Conservation (phyloP, 2,797 vertebrate genomes). For the Oreochromis mossambicus region DNA sequence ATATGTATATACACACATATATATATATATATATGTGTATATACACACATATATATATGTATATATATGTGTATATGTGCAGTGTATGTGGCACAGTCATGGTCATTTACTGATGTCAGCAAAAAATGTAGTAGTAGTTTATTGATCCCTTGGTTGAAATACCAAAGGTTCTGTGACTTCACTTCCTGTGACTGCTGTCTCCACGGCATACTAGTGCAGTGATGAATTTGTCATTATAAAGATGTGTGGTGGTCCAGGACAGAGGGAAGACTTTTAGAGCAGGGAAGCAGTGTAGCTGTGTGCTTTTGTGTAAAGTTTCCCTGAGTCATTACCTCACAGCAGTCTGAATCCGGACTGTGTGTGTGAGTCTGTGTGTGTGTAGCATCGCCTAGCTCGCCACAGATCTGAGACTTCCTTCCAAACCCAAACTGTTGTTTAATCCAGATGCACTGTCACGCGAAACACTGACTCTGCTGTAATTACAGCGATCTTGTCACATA, state of each 20-base stretch:
- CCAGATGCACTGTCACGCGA: conserved; percentile 34
- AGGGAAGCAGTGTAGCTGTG: neutral
- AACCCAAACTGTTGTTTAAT: conserved; percentile 38
- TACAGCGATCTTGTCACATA: conserved; percentile 45
- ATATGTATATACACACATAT: too few relatives aligned
- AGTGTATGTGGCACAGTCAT: neutral
- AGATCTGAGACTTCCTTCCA: conserved; percentile 27
- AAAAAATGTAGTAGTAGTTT: neutral
- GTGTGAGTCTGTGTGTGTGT: neutral
- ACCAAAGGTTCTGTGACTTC: neutral
- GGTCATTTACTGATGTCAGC: neutral
- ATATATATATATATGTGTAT: too few relatives aligned
- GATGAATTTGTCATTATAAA: conserved; percentile 49
- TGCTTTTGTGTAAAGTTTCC: conserved; percentile 36
- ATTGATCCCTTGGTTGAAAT: conserved; percentile 15
- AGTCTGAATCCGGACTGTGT: conserved; percentile 1
- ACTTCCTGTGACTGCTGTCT: conserved; percentile 15
- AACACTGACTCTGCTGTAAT: conserved; percentile 48
- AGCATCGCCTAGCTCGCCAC: neutral
- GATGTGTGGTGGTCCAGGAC: conserved; percentile 26
- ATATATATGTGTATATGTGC: neutral
- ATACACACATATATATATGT: too few relatives aligned
- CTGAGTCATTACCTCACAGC: conserved; percentile 55
- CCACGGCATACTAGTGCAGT: conserved; percentile 1
- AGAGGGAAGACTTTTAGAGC: conserved; percentile 2